Conservation (phyloP, 2,797 vertebrate genomes). For the Danio tinwini region DNA sequence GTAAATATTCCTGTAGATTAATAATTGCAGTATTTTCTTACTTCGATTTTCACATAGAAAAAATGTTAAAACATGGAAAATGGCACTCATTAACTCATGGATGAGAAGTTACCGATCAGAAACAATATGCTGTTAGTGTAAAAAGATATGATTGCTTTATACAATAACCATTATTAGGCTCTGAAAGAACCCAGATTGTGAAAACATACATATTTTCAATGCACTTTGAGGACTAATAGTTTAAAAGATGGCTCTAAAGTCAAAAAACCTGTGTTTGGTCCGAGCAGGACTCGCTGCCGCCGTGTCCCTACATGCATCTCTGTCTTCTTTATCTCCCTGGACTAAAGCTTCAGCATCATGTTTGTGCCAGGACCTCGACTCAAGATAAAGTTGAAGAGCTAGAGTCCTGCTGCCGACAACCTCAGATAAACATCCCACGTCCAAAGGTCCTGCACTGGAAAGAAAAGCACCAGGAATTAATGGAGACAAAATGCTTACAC, state of each 20-base stretch:
- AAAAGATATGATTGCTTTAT: too few species aligned
- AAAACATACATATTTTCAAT: too few species aligned
- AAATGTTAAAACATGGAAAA: too few species aligned
- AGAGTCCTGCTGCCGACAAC: conserved; percentile 76
- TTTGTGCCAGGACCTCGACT: conserved; percentile 60
- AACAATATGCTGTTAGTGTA: too few species aligned
- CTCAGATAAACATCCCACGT: conserved; percentile 74
- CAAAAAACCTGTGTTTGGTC: conserved; percentile 9
- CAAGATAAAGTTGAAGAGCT: conserved; percentile 78
- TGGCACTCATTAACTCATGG: too few species aligned
- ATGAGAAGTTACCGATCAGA: too few species aligned
- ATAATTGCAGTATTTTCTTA: too few species aligned
- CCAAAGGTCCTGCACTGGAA: conserved; percentile 45
- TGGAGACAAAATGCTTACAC: conserved; percentile 54
- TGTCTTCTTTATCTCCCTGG: conserved; percentile 77
- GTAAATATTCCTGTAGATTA: too few species aligned
- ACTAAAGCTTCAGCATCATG: conserved; percentile 67
- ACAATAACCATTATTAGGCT: too few species aligned
- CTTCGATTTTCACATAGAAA: too few species aligned
- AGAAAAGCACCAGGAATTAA: conserved; percentile 51
- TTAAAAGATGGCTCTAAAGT: neutral
- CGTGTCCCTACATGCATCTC: conserved; percentile 50
- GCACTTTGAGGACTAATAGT: neutral
- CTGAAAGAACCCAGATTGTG: too few species aligned
- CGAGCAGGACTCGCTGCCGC: conserved; percentile 12